Evolutionary conservation across 2,797 vertebrate species (phyloP), one percentile per base, ranked within the genome.

Genomic region (Cetoscarus ocellatus): DNA sequence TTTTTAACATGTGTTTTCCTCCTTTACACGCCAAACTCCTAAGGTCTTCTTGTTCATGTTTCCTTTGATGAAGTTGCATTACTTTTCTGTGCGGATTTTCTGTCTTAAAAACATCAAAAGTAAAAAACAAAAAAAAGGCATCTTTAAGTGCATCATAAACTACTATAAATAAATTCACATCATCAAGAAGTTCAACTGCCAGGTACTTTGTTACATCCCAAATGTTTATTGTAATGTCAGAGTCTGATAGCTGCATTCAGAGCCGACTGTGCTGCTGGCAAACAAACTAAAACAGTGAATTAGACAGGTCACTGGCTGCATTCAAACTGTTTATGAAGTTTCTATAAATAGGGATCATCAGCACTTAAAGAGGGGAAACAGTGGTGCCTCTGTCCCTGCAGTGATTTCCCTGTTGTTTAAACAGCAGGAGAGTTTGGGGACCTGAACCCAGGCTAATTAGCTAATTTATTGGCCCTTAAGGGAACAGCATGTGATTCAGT

Each of bases 391-490:
- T 89, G 86, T 92, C 67, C 77, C 85, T 13, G 64, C 74, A 59
- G 79, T 66, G 78, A 59, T 86, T 73, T 59, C 75, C 75, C 68
- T 47, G 38, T 70, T 76, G 86, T 86, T 65, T 85, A 59, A 76
- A 75, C 80, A 83, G 68, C 71, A 64, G 67, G 65, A 73, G 70
- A 77, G 78, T 79, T 73, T 12, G 0, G 79, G 74, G 82, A 89
- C 74, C 44, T 83, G 55, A 88, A 86, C 76, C 60, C 38, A 19
- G 70, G 65, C 86, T 84, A 91, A 92, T 91, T 85, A 85, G 72
- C 38, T 75, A 76, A 90, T 86, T 90, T 50, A 87, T 60, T 45
- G 18, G 56, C 66, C 64, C 77, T 38, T 44, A 77, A 67, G 78
- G 78, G 71, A 74, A 70, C 15, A 14, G 50, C 77, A 80, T 81